Evolutionary conservation across 2,888 invertebrate genomes (phyloP).

Genomic region (Lasioglossum malachurum): DNA sequence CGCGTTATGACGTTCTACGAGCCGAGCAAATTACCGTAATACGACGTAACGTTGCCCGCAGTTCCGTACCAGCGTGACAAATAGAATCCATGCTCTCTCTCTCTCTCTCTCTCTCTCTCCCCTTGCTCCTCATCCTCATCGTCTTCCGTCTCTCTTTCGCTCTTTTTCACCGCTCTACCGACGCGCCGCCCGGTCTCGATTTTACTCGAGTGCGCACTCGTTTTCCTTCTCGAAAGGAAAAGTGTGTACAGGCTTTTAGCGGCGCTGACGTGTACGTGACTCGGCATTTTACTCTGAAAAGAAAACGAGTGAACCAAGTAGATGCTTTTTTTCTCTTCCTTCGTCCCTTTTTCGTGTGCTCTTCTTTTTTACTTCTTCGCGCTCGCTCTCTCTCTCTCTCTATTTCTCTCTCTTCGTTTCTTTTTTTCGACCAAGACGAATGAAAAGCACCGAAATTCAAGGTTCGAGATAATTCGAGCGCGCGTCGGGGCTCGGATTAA

Average conservation of each 20-base stretch:
- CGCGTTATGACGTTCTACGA: slow-evolving; percentile 56
- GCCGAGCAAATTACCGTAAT: slow-evolving; percentile 64
- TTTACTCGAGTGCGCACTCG: slow-evolving; percentile 30
- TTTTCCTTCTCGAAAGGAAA: slow-evolving; percentile 50
- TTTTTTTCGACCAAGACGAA: background rate
- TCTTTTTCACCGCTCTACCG: background rate
- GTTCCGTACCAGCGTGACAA: slow-evolving; percentile 36
- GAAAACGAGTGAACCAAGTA: slow-evolving; percentile 26
- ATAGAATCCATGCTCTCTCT: slow-evolving; percentile 32
- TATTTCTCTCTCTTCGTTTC: background rate
- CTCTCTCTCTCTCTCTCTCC: background rate
- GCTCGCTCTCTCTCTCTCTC: background rate
- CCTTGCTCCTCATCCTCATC: background rate
- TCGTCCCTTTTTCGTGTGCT: background rate
- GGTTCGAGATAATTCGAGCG: slow-evolving; percentile 49
- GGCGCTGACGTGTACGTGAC: slow-evolving; percentile 14
- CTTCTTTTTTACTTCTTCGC: background rate
- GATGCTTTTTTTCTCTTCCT: background rate
- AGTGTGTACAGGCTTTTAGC: slow-evolving; percentile 38
- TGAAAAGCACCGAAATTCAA: slow-evolving; percentile 36
- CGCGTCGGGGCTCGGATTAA: slow-evolving; percentile 39
- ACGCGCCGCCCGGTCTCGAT: slow-evolving; percentile 16
- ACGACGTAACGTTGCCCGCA: slow-evolving; percentile 48
- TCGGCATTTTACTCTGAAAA: slow-evolving; percentile 12
- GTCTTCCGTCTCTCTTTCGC: background rate